Percentiles rank a stretch among this genome's conserved stretches.
Evolutionary conservation across 2,888 invertebrate species (phyloP).

Genomic region (Melieria picta): DNA sequence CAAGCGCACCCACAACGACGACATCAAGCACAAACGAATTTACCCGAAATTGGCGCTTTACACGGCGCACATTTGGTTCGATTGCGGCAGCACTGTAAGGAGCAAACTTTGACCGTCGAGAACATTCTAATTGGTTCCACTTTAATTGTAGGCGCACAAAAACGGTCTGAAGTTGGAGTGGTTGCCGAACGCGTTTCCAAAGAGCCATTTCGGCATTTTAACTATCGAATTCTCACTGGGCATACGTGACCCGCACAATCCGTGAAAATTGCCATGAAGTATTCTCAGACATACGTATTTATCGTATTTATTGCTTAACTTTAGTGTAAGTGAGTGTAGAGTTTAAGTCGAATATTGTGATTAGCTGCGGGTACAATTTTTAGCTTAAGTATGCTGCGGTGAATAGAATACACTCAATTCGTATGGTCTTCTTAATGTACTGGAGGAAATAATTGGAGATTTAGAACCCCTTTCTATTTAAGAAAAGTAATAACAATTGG

Average conservation of each 20-base stretch:
- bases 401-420: too few relatives aligned
- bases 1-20: slow-evolving; percentile 28
- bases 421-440: too few relatives aligned
- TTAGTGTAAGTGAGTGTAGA: too few relatives aligned
- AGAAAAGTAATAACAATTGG: too few relatives aligned
- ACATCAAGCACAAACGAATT: slow-evolving; percentile 50
- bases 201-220: slow-evolving; percentile 77
- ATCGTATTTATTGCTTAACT: too few relatives aligned
- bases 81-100: slow-evolving; percentile 41
- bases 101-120: slow-evolving; percentile 2
- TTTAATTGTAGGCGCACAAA: slow-evolving; percentile 63
- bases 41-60: slow-evolving; percentile 52
- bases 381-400: too few relatives aligned
- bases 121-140: neutral
- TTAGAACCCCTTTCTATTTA: too few relatives aligned
- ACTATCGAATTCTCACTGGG: slow-evolving; percentile 78
- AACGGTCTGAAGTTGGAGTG: slow-evolving; percentile 79
- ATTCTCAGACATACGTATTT: too few relatives aligned
- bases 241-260: slow-evolving; percentile 62
- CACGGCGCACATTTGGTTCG: slow-evolving; percentile 56
- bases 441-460: too few relatives aligned
- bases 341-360: too few relatives aligned
- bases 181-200: slow-evolving; percentile 78
- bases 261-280: neutral
- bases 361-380: too few relatives aligned